Percentiles rank a stretch among this genome's conserved stretches.
Evolutionary conservation across 1,140 invertebrate genomes (phyloP).

Genomic region (Homarus americanus): DNA sequence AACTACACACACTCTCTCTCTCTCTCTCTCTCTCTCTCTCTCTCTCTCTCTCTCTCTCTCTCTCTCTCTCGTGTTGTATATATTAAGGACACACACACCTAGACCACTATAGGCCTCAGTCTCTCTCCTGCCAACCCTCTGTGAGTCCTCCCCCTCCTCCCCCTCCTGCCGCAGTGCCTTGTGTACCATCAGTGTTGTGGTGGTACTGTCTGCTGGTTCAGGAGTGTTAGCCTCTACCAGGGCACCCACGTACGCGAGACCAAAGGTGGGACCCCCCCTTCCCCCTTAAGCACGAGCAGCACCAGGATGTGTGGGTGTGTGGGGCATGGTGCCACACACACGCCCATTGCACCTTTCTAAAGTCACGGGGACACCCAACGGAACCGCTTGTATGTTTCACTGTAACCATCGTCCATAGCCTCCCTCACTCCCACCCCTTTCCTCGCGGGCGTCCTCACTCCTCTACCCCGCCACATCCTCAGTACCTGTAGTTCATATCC

Average conservation of each 20-base stretch:
- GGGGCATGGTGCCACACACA: not conserved
- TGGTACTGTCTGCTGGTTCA: not conserved
- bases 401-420: not conserved
- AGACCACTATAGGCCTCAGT: not conserved
- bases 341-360: not conserved
- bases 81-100: too few species aligned
- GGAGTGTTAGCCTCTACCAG: not conserved
- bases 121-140: too few species aligned
- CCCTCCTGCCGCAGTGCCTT: not conserved
- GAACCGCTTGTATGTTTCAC: constrained; percentile 38
- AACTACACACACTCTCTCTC: too few species aligned
- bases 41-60: too few species aligned
- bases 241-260: not conserved
- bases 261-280: not conserved
- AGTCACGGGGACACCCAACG: constrained; percentile 51
- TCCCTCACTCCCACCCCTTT: not conserved
- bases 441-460: too few species aligned
- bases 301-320: not conserved
- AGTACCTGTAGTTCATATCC: not conserved
- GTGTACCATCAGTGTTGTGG: not conserved
- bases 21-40: not conserved
- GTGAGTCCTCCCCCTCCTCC: not conserved
- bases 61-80: too few species aligned
- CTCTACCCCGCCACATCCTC: not conserved
- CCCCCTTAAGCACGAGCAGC: not conserved